Evolutionary conservation across 1,140 invertebrate genomes (phyloP).

Genomic region (Babylonia areolata): DNA sequence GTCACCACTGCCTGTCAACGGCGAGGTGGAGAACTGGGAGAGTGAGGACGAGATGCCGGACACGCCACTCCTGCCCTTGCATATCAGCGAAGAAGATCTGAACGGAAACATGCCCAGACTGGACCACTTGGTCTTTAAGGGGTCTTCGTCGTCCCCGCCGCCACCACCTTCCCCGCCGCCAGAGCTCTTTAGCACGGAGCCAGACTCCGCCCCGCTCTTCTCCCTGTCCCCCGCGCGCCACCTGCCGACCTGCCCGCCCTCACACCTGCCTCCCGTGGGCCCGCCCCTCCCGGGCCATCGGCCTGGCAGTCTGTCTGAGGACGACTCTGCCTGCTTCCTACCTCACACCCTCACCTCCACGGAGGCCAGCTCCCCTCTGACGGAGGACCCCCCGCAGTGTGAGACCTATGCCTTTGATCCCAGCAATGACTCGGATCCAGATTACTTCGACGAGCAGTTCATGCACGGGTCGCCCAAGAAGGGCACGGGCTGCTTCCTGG

Average conservation of each 20-base stretch:
- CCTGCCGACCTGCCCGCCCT: not conserved
- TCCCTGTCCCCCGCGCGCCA: not conserved
- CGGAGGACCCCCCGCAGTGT: not conserved
- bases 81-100: slow-evolving; percentile 42
- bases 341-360: slow-evolving; percentile 12
- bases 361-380: not conserved
- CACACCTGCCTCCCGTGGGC: not conserved
- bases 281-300: not conserved
- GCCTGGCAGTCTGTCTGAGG: slow-evolving; percentile 37
- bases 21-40: slow-evolving; percentile 11
- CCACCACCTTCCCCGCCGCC: not conserved
- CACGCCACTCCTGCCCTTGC: slow-evolving; percentile 1
- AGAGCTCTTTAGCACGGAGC: not conserved
- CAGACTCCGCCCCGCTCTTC: not conserved
- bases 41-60: slow-evolving; percentile 2
- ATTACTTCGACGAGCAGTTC: slow-evolving; percentile 35
- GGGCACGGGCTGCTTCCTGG: not conserved
- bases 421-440: slow-evolving; percentile 18
- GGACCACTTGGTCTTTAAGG: not conserved
- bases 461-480: slow-evolving; percentile 37
- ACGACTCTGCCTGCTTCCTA: slow-evolving; percentile 5
- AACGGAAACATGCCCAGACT: not conserved
- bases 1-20: slow-evolving; percentile 5
- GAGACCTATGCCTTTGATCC: slow-evolving; percentile 28
- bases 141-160: not conserved